Conservation (phyloP, 2,888 invertebrate genomes). For the Sinelater perroti region DNA sequence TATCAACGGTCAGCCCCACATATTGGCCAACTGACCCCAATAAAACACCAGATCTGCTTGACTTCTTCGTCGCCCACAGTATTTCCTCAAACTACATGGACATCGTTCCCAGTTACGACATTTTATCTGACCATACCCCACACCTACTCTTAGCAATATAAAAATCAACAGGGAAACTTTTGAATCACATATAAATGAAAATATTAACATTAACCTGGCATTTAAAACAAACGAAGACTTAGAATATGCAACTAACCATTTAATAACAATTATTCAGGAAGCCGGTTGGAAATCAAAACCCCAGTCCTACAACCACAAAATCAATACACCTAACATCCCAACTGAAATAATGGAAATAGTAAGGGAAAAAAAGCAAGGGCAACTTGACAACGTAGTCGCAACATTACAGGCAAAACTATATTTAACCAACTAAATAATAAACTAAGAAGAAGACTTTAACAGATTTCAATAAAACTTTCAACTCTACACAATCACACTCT, state of each 20-base stretch:
- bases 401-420: neutral
- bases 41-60: slow-evolving; percentile 4
- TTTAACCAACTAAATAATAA: slow-evolving; percentile 1
- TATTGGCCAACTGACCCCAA: slow-evolving; percentile 8
- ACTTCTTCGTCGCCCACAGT: slow-evolving; percentile 2
- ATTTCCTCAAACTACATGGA: slow-evolving; percentile 5
- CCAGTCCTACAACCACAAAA: neutral
- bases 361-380: neutral
- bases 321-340: slow-evolving; percentile 1
- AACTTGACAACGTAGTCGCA: slow-evolving; percentile 5
- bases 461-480: slow-evolving; percentile 9
- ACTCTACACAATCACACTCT: slow-evolving; percentile 1
- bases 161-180: neutral
- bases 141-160: neutral
- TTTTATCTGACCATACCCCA: neutral
- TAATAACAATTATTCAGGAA: slow-evolving; percentile 6
- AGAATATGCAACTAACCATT: slow-evolving; percentile 5
- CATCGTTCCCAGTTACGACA: neutral
- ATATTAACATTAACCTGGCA: neutral
- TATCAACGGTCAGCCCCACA: slow-evolving; percentile 9
- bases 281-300: neutral
- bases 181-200: slow-evolving; percentile 6
- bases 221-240: slow-evolving; percentile 3
- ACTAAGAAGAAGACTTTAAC: neutral
- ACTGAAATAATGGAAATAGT: neutral